Base-by-base conservation (phyloP, 2,888 invertebrate genomes). In the Pterostichus niger region DNA sequence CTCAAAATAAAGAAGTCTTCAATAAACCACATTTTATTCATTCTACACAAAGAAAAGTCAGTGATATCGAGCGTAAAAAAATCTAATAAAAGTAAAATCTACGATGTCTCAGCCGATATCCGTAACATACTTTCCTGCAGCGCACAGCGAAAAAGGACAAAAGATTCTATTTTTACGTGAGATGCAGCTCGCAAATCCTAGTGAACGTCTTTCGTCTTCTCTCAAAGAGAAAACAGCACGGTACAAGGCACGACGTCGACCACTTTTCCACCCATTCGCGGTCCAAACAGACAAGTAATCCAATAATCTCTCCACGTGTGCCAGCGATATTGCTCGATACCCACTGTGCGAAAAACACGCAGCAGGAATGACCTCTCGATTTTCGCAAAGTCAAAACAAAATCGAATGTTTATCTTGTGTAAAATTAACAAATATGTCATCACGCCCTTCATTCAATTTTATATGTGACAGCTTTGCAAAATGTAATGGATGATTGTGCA, bases 221-320 rank as follows among this genome's bases (percentile, higher is more conserved):
- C 11, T 46, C 46, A 4, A 46, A 2, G 46, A 52, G 52, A 52
- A 13, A 52, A 52, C 52, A 9, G 13, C n/a, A 3, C 5, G 52
- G 13, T 52, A 52, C 52, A 52, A 52, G n/a, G 11, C n/a, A 10
- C n/a, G 52, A 13, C 10, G n/a, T 52, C 52, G 52, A 13, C 52
- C 52, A 52, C 52, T 52, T 52, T 52, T 52, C 52, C n/a, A n/a
- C 52, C 10, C 52, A 52, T 52, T 52, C 52, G 13, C 9, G 52
- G 52, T n/a, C 52, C n/a, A 52, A 52, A 52, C 13, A 13, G 52
- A 13, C 52, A 52, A 46, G 52, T 52, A 52, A 52, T 52, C 52
- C 52, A 52, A 52, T 52, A 52, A 52, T 52, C 52, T 52, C 40
- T 9, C n/a, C n/a, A 52, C 52, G 52, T 52, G 52, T 52, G n/a